Percentiles rank a stretch among this genome's conserved stretches.
phyloP scores from a whole-genome alignment of 2,888 invertebrate genomes.

The Caenorhabditis panamensis region DNA sequence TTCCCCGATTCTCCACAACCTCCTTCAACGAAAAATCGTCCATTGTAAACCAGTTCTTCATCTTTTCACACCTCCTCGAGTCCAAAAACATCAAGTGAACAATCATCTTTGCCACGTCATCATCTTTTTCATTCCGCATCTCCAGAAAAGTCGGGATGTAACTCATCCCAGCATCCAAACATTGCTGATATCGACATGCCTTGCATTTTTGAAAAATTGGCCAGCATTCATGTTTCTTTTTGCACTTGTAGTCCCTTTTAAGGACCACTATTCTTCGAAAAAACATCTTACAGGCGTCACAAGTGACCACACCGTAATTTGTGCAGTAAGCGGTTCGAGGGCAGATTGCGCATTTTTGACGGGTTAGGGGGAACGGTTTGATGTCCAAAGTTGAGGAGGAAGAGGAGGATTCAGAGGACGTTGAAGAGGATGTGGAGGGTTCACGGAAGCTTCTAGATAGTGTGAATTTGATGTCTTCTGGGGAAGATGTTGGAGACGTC shows the following conservation, averaged over 20 bases:
- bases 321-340: constrained; percentile 12
- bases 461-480: no score
- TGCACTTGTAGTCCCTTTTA: constrained; percentile 28
- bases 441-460: no score
- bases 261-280: constrained; percentile 17
- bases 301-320: constrained; percentile 27
- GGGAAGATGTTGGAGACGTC: no score
- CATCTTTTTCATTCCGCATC: constrained; percentile 4
- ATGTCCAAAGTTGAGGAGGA: no score
- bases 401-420: not conserved
- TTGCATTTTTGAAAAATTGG: constrained; percentile 5
- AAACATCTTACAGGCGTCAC: constrained; percentile 46
- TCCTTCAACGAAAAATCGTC: constrained; percentile 20
- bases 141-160: constrained; percentile 18
- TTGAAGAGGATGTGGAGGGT: not conserved
- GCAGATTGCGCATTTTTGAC: constrained; percentile 18
- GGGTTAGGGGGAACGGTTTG: not conserved
- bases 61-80: constrained; percentile 9
- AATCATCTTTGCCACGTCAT: not conserved
- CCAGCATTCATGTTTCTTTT: not conserved
- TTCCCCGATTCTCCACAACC: constrained; percentile 14
- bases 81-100: constrained; percentile 10
- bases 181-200: constrained; percentile 28
- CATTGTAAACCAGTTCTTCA: constrained; percentile 22
- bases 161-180: constrained; percentile 23